phyloP scores from a whole-genome alignment of 2,113 vertebrate genomes.

The Mirounga angustirostris region DNA sequence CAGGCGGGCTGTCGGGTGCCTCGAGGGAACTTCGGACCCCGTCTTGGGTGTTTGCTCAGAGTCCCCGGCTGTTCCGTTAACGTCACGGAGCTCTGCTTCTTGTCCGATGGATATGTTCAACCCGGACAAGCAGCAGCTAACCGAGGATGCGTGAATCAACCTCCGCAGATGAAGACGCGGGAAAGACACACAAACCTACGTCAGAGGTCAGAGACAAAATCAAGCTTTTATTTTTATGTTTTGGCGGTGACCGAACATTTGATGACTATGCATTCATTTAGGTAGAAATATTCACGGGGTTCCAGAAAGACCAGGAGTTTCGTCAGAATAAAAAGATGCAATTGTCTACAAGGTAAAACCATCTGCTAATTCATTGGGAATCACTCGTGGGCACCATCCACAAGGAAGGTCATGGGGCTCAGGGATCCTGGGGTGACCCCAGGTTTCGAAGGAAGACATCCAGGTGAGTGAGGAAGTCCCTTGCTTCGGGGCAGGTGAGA shows the following conservation, averaged over 20 bases:
- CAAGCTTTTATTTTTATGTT: not conserved
- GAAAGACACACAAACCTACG: not conserved
- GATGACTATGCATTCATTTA: not conserved
- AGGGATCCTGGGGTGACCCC: accelerated
- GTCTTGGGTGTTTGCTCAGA: not conserved
- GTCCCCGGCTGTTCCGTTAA: not conserved
- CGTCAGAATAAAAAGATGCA: not conserved
- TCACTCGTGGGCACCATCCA: not conserved
- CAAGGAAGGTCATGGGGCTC: not conserved
- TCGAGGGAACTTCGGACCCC: accelerated
- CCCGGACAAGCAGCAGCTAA: not conserved
- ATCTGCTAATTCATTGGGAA: not conserved
- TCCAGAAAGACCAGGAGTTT: not conserved
- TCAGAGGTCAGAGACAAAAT: not conserved
- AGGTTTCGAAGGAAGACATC: no score
- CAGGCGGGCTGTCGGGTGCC: accelerated
- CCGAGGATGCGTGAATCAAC: not conserved
- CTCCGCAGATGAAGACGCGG: not conserved
- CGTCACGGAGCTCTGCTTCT: not conserved
- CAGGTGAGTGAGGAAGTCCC: no score
- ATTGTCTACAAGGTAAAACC: not conserved
- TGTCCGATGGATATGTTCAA: not conserved
- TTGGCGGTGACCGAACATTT: not conserved
- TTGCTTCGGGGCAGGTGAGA: not conserved
- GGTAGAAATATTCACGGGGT: not conserved